These are phyloP conservation scores for Rhea americana DNA, from an alignment of 2,113 vertebrate species.

Conservation along the genomic window DNA sequence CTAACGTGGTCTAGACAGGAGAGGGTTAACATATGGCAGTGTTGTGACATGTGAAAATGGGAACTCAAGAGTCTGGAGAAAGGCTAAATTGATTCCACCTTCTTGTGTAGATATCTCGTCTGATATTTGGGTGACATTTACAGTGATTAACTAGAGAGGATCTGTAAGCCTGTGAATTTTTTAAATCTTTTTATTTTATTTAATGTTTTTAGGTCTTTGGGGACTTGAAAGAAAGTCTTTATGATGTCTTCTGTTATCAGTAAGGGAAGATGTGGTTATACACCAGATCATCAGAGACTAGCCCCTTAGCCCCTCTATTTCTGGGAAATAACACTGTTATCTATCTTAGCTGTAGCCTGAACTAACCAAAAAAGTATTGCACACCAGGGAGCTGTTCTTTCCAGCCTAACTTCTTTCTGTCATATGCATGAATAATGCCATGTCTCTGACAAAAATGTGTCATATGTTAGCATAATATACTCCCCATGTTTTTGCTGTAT, in stretches of 20 bases:
- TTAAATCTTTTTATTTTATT: background rate
- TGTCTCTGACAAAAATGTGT: background rate
- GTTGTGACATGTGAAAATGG: background rate
- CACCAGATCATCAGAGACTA: background rate
- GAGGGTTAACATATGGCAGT: background rate
- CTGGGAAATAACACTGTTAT: constrained; percentile 11
- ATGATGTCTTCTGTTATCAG: constrained; percentile 2
- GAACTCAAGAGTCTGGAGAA: background rate
- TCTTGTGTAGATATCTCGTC: background rate
- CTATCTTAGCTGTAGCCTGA: background rate
- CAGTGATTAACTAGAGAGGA: constrained; percentile 9
- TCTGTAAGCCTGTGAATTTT: constrained; percentile 11
- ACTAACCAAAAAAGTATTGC: constrained; percentile 33
- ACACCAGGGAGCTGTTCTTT: constrained; percentile 36
- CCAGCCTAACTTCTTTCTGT: constrained; percentile 30
- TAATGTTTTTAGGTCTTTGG: background rate
- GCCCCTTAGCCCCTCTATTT: background rate
- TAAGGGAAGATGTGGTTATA: background rate
- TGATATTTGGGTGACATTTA: constrained; percentile 51
- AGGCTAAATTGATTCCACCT: background rate
- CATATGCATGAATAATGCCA: background rate
- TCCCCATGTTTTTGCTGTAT: background rate
- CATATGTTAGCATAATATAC: constrained; percentile 4
- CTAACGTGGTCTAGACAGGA: background rate
- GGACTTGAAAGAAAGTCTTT: background rate